phyloP scores from a whole-genome alignment of 2,113 vertebrate genomes.

The Sorex fumeus region DNA sequence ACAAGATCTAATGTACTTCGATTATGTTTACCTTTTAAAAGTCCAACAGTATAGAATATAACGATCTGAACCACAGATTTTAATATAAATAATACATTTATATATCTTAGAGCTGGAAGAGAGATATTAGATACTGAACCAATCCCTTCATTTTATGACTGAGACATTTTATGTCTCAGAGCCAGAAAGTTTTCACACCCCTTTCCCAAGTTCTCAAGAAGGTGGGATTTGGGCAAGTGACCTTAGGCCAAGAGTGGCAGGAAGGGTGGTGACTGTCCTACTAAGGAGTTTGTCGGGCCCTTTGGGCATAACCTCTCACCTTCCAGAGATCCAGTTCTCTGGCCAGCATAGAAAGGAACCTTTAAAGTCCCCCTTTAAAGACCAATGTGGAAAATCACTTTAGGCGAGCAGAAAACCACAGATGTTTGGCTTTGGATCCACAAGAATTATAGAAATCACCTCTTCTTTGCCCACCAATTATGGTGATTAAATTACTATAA shows the following conservation, averaged over 20 bases:
- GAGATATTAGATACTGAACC: constrained; percentile 37
- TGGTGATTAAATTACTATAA: constrained; percentile 79
- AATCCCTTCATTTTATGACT: constrained; percentile 59
- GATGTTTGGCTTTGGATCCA: constrained; percentile 81
- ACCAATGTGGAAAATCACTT: constrained; percentile 76
- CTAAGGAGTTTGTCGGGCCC: not conserved
- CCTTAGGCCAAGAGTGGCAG: not conserved
- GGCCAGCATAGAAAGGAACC: not conserved
- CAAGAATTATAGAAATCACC: constrained; percentile 80
- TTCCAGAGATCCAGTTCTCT: not conserved
- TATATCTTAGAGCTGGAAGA: constrained; percentile 45
- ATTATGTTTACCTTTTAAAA: constrained; percentile 56
- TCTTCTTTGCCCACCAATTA: constrained; percentile 78
- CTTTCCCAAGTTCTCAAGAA: constrained; percentile 48
- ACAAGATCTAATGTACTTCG: constrained; percentile 43
- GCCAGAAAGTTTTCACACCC: not conserved
- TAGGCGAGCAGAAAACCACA: constrained; percentile 76
- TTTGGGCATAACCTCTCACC: not conserved
- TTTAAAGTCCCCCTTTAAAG: constrained; percentile 34
- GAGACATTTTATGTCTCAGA: constrained; percentile 20
- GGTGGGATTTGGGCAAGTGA: not conserved
- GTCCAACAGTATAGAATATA: constrained; percentile 9
- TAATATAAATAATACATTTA: constrained; percentile 56
- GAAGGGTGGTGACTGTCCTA: not conserved
- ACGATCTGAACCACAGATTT: constrained; percentile 49